phyloP scores from a whole-genome alignment of 2,888 invertebrate genomes.

The Ichneumoninae sp. region DNA sequence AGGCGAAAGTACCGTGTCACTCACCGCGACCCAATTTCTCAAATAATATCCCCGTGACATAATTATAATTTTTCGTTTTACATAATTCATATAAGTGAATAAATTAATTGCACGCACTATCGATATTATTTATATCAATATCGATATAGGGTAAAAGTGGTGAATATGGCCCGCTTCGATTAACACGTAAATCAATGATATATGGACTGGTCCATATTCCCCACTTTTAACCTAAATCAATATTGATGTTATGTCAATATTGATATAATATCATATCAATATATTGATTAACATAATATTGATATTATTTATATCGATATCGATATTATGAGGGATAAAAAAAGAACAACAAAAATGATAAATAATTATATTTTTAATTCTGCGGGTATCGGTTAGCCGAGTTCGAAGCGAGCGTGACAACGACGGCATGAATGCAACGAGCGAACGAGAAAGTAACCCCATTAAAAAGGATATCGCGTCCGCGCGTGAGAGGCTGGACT shows the following conservation, averaged over 20 bases:
- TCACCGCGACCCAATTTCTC: constrained; percentile 27
- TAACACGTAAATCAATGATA: too few species aligned
- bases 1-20: constrained; percentile 9
- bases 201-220: too few species aligned
- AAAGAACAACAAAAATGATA: background rate
- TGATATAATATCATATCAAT: too few species aligned
- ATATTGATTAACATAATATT: too few species aligned
- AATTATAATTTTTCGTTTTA: background rate
- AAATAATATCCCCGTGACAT: constrained; percentile 1
- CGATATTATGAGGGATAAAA: background rate
- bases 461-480: constrained; percentile 67
- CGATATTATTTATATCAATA: background rate
- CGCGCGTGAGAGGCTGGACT: constrained; percentile 21
- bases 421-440: constrained; percentile 67
- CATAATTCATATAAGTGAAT: background rate
- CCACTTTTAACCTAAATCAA: too few species aligned
- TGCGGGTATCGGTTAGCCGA: background rate
- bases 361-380: background rate
- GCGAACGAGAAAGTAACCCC: constrained; percentile 69
- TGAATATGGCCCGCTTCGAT: too few species aligned
- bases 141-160: too few species aligned
- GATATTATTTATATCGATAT: background rate
- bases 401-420: constrained; percentile 52
- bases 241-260: too few species aligned
- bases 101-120: background rate